These are phyloP conservation scores for Lycaena phlaeas DNA, from an alignment of 2,888 invertebrate species.

Conservation along the genomic window DNA sequence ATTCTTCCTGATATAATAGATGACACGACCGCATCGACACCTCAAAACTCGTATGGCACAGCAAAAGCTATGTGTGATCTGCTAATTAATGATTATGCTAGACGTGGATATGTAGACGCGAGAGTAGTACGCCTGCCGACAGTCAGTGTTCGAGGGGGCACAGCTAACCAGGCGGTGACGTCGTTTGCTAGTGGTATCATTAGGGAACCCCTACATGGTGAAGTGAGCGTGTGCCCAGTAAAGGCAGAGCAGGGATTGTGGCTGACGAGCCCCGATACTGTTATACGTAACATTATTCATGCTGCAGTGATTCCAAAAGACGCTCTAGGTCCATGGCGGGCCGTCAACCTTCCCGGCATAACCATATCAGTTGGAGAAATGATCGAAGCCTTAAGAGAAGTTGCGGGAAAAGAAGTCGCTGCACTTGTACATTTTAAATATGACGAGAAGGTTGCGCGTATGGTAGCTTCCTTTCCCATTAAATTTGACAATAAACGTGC, in stretches of 20 bases:
- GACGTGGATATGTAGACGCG: conserved; percentile 49
- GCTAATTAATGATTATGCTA: conserved; percentile 47
- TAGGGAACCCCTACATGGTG: conserved; percentile 46
- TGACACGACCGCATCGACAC: conserved; percentile 40
- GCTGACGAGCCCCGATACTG: conserved; percentile 43
- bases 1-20: conserved; percentile 32
- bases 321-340: conserved; percentile 36
- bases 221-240: conserved; percentile 37
- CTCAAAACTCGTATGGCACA: conserved; percentile 51
- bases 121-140: conserved; percentile 48
- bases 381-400: conserved; percentile 35
- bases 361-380: conserved; percentile 38
- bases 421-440: conserved; percentile 33
- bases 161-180: conserved; percentile 51
- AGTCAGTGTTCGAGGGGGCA: conserved; percentile 49
- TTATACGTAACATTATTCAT: conserved; percentile 39
- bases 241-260: conserved; percentile 35
- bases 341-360: conserved; percentile 46
- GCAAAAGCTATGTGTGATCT: conserved; percentile 55
- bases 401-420: conserved; percentile 37
- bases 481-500: conserved; percentile 42
- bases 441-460: conserved; percentile 34
- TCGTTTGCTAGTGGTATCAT: conserved; percentile 56
- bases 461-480: conserved; percentile 42
- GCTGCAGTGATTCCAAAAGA: conserved; percentile 32